Evolutionary conservation across 2,797 vertebrate species (phyloP).

Genomic region (Sebastiscus tertius): DNA sequence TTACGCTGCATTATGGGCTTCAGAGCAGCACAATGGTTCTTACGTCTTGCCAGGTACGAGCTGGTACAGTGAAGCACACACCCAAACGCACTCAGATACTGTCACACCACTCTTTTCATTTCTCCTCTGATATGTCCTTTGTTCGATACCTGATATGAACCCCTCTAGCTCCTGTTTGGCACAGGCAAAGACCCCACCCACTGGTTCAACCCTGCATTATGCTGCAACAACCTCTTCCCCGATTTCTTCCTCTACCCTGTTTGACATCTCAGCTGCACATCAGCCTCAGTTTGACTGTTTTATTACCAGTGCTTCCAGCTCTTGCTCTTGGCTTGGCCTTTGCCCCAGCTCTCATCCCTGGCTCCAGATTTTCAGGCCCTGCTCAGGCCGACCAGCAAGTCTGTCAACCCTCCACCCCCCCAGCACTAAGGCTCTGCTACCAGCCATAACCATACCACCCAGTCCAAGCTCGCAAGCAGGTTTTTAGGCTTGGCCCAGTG

Average conservation of each 20-base stretch:
- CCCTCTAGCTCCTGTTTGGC: conserved; percentile 59
- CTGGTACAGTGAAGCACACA: conserved; percentile 63
- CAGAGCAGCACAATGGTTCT: conserved; percentile 56
- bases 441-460: conserved; percentile 36
- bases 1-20: conserved; percentile 57
- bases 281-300: conserved; percentile 11
- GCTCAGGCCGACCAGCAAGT: background rate
- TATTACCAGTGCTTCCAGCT: conserved; percentile 11
- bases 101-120: conserved; percentile 47
- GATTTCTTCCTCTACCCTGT: background rate
- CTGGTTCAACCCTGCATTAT: conserved; percentile 33
- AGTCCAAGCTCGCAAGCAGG: conserved; percentile 56
- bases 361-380: conserved; percentile 14
- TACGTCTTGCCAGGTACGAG: conserved; percentile 58
- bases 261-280: conserved; percentile 18
- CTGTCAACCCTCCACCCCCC: conserved; percentile 1
- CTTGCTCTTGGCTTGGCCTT: conserved; percentile 16
- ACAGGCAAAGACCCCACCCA: conserved; percentile 45
- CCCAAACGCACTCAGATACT: conserved; percentile 58
- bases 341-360: conserved; percentile 3
- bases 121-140: conserved; percentile 58
- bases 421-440: conserved; percentile 1
- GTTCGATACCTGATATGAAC: conserved; percentile 59
- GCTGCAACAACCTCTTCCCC: conserved; percentile 16
- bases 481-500: conserved; percentile 71